These are phyloP conservation scores for Protobothrops flavoviridis DNA, from an alignment of 2,113 vertebrate genomes.

Conservation along the genomic window DNA sequence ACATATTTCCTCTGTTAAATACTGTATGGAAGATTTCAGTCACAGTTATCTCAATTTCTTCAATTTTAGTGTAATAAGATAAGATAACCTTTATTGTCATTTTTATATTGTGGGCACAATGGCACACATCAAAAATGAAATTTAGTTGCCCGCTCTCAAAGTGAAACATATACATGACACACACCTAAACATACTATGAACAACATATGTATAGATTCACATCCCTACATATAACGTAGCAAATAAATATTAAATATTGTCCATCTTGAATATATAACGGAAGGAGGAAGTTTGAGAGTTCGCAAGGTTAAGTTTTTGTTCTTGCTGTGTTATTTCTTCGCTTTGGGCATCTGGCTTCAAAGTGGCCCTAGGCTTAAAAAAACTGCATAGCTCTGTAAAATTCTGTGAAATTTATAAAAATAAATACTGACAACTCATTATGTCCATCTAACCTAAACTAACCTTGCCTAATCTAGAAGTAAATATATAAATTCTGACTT, in stretches of 20 bases:
- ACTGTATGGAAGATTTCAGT: neutral
- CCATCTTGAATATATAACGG: no score
- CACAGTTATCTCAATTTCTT: neutral
- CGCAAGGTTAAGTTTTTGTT: neutral
- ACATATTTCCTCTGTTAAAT: neutral
- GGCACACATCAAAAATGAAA: no score
- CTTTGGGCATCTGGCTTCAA: neutral
- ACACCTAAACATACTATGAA: no score
- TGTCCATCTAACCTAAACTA: neutral
- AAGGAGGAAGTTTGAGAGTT: no score
- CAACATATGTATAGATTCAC: no score
- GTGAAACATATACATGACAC: no score
- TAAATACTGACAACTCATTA: neutral
- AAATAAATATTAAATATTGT: no score
- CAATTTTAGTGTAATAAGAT: neutral
- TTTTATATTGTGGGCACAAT: no score
- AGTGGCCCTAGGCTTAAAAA: neutral
- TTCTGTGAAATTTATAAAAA: neutral
- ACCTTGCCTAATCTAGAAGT: neutral
- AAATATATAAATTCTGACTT: neutral
- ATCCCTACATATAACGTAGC: no score
- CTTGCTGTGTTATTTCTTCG: neutral
- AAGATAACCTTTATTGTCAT: no score
- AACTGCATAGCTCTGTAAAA: neutral
- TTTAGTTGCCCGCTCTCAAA: no score